phyloP scores from a whole-genome alignment of 1,140 invertebrate species.

The Drosophila nebulosa region DNA sequence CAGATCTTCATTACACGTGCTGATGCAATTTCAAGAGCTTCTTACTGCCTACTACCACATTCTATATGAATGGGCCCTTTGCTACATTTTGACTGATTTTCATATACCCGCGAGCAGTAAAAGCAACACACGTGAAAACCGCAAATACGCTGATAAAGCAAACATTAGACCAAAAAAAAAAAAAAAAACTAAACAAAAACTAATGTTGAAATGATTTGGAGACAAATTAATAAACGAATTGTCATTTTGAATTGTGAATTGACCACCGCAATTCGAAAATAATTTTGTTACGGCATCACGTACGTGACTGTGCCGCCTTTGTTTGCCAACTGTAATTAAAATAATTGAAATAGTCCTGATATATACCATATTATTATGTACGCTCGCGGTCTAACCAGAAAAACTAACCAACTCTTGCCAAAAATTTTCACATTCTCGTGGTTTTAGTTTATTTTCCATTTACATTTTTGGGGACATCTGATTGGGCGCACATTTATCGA shows the following conservation, averaged over 20 bases:
- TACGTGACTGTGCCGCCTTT: not conserved
- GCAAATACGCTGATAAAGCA: slow-evolving; percentile 1
- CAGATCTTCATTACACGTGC: slow-evolving; percentile 64
- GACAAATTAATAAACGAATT: slow-evolving; percentile 31
- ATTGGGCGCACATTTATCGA: slow-evolving; percentile 30
- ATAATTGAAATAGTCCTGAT: slow-evolving; percentile 57
- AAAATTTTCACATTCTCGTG: not conserved
- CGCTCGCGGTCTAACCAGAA: slow-evolving; percentile 21
- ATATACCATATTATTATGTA: not conserved
- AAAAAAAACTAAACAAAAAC: slow-evolving; percentile 36
- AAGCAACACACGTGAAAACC: not conserved
- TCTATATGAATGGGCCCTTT: not conserved
- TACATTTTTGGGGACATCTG: slow-evolving; percentile 33
- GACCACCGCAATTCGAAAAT: slow-evolving; percentile 67
- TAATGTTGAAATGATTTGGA: slow-evolving; percentile 69
- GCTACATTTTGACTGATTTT: slow-evolving; percentile 58
- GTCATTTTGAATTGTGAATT: not conserved
- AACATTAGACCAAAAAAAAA: slow-evolving; percentile 39
- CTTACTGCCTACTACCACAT: not conserved
- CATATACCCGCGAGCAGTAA: slow-evolving; percentile 46
- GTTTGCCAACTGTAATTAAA: slow-evolving; percentile 65
- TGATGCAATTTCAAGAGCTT: slow-evolving; percentile 24
- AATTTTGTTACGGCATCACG: slow-evolving; percentile 40
- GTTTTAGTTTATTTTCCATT: slow-evolving; percentile 8
- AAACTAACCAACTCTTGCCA: slow-evolving; percentile 25